Conservation (phyloP, 2,113 vertebrate species). For the Nematolebias whitei region DNA sequence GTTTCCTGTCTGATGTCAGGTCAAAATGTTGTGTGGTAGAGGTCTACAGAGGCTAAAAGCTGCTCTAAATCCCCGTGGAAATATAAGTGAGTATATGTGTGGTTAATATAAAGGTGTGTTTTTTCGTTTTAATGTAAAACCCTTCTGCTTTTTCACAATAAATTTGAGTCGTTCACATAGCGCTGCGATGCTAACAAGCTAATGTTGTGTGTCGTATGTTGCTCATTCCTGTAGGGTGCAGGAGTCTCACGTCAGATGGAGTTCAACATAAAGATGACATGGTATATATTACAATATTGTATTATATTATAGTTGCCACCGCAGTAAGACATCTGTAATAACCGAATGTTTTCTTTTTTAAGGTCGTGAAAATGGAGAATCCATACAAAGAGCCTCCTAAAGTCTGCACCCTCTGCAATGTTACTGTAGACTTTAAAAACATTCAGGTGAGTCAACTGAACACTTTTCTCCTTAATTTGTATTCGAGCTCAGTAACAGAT, state of each 20-base stretch:
- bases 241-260: constrained; percentile 29
- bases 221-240: constrained; percentile 42
- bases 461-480: too few relatives aligned
- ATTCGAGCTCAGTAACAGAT: too few relatives aligned
- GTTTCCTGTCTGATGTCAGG: constrained; percentile 33
- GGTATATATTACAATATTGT: constrained; percentile 54
- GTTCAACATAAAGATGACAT: constrained; percentile 31
- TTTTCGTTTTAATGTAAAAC: neutral
- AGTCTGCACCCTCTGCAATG: constrained; percentile 86
- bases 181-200: constrained; percentile 8
- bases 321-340: neutral
- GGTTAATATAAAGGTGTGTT: rapidly evolving
- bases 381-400: constrained; percentile 87
- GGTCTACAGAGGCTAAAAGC: constrained; percentile 25
- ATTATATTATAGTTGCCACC: too few relatives aligned
- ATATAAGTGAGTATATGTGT: constrained; percentile 11
- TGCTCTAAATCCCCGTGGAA: constrained; percentile 11
- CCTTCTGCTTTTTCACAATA: neutral
- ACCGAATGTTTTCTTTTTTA: neutral
- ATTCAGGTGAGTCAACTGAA: constrained; percentile 86
- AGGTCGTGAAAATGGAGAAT: constrained; percentile 89
- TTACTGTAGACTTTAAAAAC: constrained; percentile 90
- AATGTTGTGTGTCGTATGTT: neutral
- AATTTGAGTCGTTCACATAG: neutral
- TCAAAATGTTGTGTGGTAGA: constrained; percentile 61